These are phyloP conservation scores for Diadema setosum DNA, from an alignment of 35 echinoderm and acorn worm genomes.

Conservation along the genomic window DNA sequence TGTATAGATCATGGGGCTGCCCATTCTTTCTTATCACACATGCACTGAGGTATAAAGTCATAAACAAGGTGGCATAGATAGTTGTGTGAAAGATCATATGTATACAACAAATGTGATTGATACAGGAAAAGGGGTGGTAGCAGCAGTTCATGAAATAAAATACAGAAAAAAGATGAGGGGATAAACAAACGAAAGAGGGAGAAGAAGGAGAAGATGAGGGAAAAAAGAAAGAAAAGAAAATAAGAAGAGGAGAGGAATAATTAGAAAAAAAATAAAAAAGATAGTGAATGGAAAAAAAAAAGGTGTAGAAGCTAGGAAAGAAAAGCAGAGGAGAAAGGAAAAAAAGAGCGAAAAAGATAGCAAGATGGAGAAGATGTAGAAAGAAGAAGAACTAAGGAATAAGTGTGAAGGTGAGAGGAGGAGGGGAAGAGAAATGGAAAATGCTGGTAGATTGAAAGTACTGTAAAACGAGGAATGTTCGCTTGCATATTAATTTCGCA, in stretches of 20 bases:
- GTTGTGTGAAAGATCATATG: neutral
- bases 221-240: neutral
- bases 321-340: neutral
- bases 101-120: neutral
- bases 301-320: neutral
- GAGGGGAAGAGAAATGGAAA: neutral
- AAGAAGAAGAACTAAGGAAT: neutral
- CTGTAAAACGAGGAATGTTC: no score
- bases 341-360: neutral
- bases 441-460: neutral
- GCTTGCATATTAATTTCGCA: no score
- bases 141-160: neutral
- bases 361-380: neutral
- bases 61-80: neutral
- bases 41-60: neutral
- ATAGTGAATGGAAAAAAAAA: neutral
- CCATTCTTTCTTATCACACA: no score
- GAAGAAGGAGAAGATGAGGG: neutral
- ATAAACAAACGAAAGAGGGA: neutral
- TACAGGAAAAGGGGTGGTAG: neutral
- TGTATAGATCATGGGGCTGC: no score
- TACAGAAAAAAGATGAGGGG: neutral
- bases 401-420: neutral
- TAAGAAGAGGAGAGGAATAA: neutral
- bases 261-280: neutral